Percentiles rank a stretch among this genome's conserved stretches.
These are phyloP conservation scores for Aix galericulata DNA, from an alignment of 2,113 vertebrate species.

Conservation along the genomic window DNA sequence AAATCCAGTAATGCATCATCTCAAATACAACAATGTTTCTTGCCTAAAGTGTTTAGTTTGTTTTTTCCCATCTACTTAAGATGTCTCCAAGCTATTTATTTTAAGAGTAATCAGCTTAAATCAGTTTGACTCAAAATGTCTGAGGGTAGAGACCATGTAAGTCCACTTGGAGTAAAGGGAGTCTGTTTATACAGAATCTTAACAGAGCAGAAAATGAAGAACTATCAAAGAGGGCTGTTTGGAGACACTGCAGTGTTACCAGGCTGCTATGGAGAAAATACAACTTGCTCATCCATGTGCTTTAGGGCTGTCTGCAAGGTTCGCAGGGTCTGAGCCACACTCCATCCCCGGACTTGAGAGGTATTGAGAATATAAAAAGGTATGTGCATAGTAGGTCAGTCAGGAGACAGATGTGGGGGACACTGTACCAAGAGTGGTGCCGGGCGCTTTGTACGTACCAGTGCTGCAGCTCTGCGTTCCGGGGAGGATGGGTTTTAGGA, in stretches of 20 bases:
- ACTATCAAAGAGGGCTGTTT: background rate
- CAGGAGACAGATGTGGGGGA: background rate
- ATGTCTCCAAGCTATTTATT: background rate
- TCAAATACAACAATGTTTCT: background rate
- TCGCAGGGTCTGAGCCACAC: background rate
- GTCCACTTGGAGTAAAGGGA: background rate
- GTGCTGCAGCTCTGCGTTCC: background rate
- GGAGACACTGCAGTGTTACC: fast-evolving
- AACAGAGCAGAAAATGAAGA: background rate
- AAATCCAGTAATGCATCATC: conserved; percentile 13
- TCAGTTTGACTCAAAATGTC: conserved; percentile 13
- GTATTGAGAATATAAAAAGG: background rate
- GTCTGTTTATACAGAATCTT: background rate
- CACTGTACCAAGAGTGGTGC: fast-evolving
- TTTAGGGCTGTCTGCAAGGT: fast-evolving
- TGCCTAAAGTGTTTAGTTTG: background rate
- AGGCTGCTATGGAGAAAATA: background rate
- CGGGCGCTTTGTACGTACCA: background rate
- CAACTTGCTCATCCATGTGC: too few relatives aligned
- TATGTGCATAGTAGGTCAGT: fast-evolving
- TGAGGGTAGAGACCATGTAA: background rate
- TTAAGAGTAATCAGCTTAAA: background rate
- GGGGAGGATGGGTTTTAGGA: background rate
- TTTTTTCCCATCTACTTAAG: background rate
- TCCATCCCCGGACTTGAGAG: background rate